These are phyloP conservation scores for Papilio dardanus DNA, from an alignment of 1,140 invertebrate genomes.

Conservation along the genomic window DNA sequence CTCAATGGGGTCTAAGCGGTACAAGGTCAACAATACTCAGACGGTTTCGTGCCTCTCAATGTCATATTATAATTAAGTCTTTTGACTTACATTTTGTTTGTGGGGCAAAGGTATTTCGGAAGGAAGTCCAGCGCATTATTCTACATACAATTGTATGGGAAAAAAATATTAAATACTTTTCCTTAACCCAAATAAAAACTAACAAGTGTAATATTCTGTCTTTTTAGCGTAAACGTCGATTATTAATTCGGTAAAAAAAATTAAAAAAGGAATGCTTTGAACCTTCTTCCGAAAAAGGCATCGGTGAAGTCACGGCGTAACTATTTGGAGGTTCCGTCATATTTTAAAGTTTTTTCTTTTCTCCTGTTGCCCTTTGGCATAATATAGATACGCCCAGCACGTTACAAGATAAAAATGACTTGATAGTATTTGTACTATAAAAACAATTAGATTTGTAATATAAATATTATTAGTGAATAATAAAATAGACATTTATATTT, in stretches of 20 bases:
- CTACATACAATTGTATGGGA: background rate
- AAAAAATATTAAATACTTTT: background rate
- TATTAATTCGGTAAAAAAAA: slow-evolving; percentile 16
- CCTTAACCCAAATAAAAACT: background rate
- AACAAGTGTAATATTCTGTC: background rate
- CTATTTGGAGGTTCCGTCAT: slow-evolving; percentile 50
- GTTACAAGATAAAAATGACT: background rate
- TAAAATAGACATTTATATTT: too few species aligned
- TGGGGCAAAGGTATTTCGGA: background rate
- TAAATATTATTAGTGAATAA: background rate
- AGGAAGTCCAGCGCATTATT: background rate
- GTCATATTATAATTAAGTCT: background rate
- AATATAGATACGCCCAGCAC: slow-evolving; percentile 19
- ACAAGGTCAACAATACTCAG: slow-evolving; percentile 42
- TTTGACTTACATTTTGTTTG: background rate
- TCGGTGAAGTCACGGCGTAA: slow-evolving; percentile 56
- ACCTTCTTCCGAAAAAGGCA: slow-evolving; percentile 49
- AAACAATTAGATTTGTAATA: background rate
- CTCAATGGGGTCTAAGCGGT: slow-evolving; percentile 37
- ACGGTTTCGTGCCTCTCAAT: slow-evolving; percentile 19
- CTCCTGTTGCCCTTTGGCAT: slow-evolving; percentile 28
- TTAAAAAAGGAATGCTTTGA: slow-evolving; percentile 52
- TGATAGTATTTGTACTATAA: background rate
- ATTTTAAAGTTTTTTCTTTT: slow-evolving; percentile 44
- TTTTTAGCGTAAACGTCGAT: background rate